Evolutionary conservation across 2,888 invertebrate genomes (phyloP).

Genomic region (Drosophila anomalipes): DNA sequence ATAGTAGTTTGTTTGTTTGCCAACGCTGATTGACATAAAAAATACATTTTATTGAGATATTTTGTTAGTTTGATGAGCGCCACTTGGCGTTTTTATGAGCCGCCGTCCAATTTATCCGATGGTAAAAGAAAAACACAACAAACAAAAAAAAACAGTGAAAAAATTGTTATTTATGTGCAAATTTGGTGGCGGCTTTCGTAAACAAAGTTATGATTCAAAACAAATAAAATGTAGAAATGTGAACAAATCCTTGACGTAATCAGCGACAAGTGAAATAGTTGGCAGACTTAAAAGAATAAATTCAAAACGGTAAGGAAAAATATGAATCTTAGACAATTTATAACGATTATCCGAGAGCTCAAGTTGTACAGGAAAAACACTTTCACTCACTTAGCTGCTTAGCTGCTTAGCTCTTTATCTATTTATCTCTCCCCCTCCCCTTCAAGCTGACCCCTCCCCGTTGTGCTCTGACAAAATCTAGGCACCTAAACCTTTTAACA

Average conservation of each 20-base stretch:
- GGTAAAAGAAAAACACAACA: conserved; percentile 3
- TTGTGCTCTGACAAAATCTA: conserved; percentile 37
- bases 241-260: conserved; percentile 29
- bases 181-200: conserved; percentile 57
- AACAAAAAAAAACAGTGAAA: background rate
- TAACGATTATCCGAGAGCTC: conserved; percentile 14
- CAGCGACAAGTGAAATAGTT: conserved; percentile 9
- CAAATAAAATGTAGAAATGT: conserved; percentile 2
- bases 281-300: background rate
- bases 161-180: conserved; percentile 65
- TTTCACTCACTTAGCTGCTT: conserved; percentile 36
- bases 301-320: background rate
- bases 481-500: conserved; percentile 69
- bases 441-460: conserved; percentile 10
- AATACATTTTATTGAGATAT: conserved; percentile 67
- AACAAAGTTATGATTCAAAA: conserved; percentile 61
- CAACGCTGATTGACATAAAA: conserved; percentile 75
- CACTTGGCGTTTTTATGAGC: conserved; percentile 61
- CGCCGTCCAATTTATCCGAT: conserved; percentile 67
- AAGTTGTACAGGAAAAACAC: conserved; percentile 27
- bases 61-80: conserved; percentile 74
- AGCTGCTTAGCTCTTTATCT: conserved; percentile 57
- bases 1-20: conserved; percentile 51
- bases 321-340: conserved; percentile 15
- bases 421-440: conserved; percentile 25